Evolutionary conservation across 1,140 invertebrate species (phyloP).

Genomic region (Teleogryllus occipitalis): DNA sequence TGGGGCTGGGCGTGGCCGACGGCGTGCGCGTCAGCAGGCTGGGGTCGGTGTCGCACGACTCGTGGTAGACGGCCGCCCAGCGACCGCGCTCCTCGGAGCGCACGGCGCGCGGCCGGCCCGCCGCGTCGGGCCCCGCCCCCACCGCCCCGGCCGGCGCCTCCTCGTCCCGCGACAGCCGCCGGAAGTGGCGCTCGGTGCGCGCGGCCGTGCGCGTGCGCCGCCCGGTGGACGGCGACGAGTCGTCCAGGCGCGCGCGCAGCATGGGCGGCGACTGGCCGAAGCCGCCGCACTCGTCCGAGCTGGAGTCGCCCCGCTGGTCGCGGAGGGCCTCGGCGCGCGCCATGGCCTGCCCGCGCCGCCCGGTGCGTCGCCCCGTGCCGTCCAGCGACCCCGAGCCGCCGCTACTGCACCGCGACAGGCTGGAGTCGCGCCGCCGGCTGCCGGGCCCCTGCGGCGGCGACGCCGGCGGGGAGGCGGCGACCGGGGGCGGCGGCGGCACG

Average conservation of each 20-base stretch:
- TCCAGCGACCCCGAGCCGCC: conserved; percentile 43
- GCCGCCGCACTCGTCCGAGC: conserved; percentile 60
- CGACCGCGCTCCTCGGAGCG: conserved; percentile 13
- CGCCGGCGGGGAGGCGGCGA: conserved; percentile 33
- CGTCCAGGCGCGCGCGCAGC: conserved; percentile 56
- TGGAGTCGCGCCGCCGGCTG: conserved; percentile 13
- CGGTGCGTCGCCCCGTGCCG: conserved; percentile 35
- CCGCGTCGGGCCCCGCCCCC: too few relatives aligned
- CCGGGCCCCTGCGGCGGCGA: conserved; percentile 26
- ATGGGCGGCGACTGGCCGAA: conserved; percentile 33
- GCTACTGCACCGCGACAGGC: conserved; percentile 22
- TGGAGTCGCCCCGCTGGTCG: conserved; percentile 52
- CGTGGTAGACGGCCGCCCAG: conserved; percentile 32
- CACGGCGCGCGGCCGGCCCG: conserved; percentile 18
- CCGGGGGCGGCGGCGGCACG: conserved; percentile 31
- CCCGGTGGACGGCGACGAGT: conserved; percentile 43
- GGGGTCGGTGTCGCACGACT: conserved; percentile 31
- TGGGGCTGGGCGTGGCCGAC: conserved; percentile 30
- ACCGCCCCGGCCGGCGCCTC: conserved; percentile 33
- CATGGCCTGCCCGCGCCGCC: conserved; percentile 49
- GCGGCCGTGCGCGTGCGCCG: conserved; percentile 51
- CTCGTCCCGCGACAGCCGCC: conserved; percentile 60
- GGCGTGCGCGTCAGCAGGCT: conserved; percentile 26
- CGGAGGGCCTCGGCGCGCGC: conserved; percentile 49
- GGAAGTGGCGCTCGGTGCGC: conserved; percentile 68